A percentile compares a stretch with the other conserved stretches of the same genome.
Conservation (phyloP, 2,113 vertebrate genomes). For the Poecilia latipinna region DNA sequence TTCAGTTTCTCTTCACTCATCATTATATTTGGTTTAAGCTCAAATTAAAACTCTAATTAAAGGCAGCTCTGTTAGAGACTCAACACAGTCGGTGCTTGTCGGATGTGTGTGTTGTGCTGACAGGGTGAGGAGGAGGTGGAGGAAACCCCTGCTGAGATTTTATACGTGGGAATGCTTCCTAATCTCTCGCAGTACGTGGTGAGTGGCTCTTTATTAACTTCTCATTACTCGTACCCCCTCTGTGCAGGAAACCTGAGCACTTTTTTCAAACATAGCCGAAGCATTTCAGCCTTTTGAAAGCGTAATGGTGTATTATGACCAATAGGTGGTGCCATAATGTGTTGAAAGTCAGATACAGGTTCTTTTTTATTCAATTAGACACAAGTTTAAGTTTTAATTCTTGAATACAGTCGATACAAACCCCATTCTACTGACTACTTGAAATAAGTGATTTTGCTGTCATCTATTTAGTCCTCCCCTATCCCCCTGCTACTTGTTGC, state of each 20-base stretch:
- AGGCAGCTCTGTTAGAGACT: neutral
- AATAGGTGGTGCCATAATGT: neutral
- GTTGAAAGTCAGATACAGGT: too few relatives aligned
- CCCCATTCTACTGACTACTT: too few relatives aligned
- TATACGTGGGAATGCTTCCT: slow-evolving; percentile 92
- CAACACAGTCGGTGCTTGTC: neutral
- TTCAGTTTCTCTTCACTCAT: neutral
- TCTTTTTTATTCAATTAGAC: too few relatives aligned
- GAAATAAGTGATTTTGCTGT: too few relatives aligned
- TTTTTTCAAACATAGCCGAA: neutral
- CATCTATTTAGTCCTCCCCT: too few relatives aligned
- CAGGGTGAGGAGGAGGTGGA: slow-evolving; percentile 95
- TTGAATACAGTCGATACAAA: too few relatives aligned
- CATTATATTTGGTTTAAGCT: neutral
- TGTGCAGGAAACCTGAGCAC: neutral
- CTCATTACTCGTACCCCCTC: neutral
- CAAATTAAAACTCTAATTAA: neutral
- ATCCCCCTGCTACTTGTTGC: too few relatives aligned
- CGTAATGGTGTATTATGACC: neutral
- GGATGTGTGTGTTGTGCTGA: neutral
- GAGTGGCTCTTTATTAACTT: slow-evolving; percentile 51
- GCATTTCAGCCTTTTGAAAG: neutral
- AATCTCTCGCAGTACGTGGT: slow-evolving; percentile 98
- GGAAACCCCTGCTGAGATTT: slow-evolving; percentile 88
- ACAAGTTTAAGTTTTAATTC: too few relatives aligned